Percentiles rank a stretch among this genome's conserved stretches.
Conservation (phyloP, 2,797 vertebrate genomes). For the Acanthurus lineatus region DNA sequence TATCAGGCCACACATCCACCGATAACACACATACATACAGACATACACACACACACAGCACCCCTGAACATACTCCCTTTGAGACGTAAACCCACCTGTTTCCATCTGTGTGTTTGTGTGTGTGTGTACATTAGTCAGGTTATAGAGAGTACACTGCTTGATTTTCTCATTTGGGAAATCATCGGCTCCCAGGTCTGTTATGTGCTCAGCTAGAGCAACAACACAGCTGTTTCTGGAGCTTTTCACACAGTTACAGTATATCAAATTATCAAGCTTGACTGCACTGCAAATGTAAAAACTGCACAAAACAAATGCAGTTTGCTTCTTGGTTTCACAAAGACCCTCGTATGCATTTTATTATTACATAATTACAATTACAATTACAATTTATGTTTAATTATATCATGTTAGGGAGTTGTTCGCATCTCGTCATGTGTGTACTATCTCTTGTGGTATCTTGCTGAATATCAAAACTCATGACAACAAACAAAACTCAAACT, state of each 20-base stretch:
- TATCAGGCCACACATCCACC: neutral
- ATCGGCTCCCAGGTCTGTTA: conserved; percentile 32
- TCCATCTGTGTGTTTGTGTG: neutral
- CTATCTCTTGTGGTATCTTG: neutral
- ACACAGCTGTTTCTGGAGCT: conserved; percentile 39
- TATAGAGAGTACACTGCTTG: conserved; percentile 45
- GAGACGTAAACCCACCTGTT: too few relatives aligned
- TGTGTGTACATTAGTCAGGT: conserved; percentile 23
- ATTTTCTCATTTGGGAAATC: conserved; percentile 39
- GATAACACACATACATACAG: neutral
- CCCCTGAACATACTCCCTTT: too few relatives aligned
- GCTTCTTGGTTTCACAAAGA: neutral
- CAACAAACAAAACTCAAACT: neutral
- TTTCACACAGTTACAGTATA: neutral
- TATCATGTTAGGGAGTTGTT: neutral
- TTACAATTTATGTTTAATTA: neutral
- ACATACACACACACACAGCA: neutral
- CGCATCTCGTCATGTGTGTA: neutral
- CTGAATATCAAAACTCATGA: neutral
- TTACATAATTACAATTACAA: too few relatives aligned
- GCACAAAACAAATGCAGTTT: neutral
- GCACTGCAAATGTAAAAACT: conserved; percentile 18
- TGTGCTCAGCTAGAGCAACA: conserved; percentile 24
- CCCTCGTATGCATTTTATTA: neutral
- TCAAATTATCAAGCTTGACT: conserved; percentile 10